phyloP scores from a whole-genome alignment of 2,888 invertebrate species.

The Venusia cambrica region DNA sequence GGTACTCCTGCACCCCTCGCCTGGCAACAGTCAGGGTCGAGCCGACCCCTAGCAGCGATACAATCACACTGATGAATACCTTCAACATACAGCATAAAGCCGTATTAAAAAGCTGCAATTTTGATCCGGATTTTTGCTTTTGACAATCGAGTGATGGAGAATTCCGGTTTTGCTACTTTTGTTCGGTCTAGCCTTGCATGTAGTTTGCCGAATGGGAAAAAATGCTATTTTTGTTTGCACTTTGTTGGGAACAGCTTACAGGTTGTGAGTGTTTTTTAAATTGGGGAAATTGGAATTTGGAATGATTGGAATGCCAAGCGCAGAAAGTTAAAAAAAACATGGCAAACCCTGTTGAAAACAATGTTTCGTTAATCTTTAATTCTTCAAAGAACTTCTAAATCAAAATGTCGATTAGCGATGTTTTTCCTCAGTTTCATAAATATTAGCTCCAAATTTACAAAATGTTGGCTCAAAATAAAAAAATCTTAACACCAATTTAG shows the following conservation, averaged over 20 bases:
- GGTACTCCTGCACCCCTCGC: constrained; percentile 44
- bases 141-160: constrained; percentile 27
- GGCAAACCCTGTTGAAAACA: too few species aligned
- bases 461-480: too few species aligned
- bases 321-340: too few species aligned
- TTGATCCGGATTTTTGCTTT: constrained; percentile 27
- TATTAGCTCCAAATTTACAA: too few species aligned
- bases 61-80: constrained; percentile 73
- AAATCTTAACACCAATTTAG: too few species aligned
- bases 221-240: constrained; percentile 6
- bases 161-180: constrained; percentile 18
- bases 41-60: constrained; percentile 49
- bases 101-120: constrained; percentile 25
- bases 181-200: constrained; percentile 17
- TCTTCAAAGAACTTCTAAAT: too few species aligned
- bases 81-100: constrained; percentile 47
- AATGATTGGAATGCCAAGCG: too few species aligned
- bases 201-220: constrained; percentile 2
- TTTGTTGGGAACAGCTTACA: background rate
- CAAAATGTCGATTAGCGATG: too few species aligned
- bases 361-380: too few species aligned
- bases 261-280: constrained; percentile 6
- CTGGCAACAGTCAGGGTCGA: constrained; percentile 58
- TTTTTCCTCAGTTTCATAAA: too few species aligned
- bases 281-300: constrained; percentile 1